phyloP scores from a whole-genome alignment of 1,140 invertebrate species.

The Brachionus sp. region DNA sequence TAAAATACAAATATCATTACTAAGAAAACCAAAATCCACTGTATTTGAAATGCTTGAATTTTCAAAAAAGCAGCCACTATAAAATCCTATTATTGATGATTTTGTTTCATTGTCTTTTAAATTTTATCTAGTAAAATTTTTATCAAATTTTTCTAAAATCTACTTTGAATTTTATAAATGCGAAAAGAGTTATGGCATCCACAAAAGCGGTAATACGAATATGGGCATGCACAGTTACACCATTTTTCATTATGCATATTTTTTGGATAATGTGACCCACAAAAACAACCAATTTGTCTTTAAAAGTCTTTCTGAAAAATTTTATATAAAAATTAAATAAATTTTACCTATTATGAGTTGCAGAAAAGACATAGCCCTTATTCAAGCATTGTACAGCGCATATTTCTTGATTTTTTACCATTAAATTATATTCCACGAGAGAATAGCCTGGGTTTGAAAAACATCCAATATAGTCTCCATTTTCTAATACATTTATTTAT shows the following conservation, averaged over 20 bases:
- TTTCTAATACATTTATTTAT: too few species aligned
- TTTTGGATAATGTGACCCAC: background rate
- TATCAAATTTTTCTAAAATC: background rate
- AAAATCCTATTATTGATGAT: background rate
- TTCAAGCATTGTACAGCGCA: background rate
- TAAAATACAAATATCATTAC: background rate
- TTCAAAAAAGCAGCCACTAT: background rate
- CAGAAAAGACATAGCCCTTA: background rate
- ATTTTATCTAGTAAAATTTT: background rate
- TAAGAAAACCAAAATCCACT: background rate
- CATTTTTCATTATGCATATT: background rate
- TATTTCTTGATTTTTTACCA: background rate
- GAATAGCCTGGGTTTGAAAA: background rate
- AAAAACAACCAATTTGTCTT: background rate
- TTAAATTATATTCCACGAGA: background rate
- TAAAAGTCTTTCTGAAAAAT: background rate
- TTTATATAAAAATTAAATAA: background rate
- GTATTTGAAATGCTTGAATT: background rate
- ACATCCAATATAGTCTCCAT: conserved; percentile 2
- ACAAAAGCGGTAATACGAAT: background rate
- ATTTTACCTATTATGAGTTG: background rate
- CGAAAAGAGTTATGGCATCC: background rate
- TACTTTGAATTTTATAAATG: background rate
- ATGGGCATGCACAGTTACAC: background rate
- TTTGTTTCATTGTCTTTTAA: background rate